Conservation (phyloP, 2,113 vertebrate genomes). For the Platichthys stellatus region DNA sequence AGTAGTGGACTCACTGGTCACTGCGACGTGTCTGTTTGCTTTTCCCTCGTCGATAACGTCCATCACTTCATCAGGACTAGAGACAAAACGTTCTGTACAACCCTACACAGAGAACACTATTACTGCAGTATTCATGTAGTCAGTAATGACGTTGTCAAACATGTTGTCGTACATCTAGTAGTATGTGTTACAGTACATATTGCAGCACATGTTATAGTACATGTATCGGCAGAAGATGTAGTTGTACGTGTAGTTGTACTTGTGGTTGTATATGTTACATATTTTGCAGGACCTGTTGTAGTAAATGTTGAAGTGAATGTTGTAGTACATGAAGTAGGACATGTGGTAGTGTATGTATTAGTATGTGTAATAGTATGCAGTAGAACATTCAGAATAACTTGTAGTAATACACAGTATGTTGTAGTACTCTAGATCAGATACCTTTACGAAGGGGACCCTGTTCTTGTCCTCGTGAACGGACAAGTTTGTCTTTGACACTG, state of each 20-base stretch:
- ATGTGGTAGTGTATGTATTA: too few relatives aligned
- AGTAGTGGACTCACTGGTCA: constrained; percentile 86
- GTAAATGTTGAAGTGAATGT: too few relatives aligned
- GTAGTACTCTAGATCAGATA: constrained; percentile 39
- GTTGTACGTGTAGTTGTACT: too few relatives aligned
- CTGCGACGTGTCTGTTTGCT: constrained; percentile 94
- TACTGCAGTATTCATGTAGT: neutral
- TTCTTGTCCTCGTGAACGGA: constrained; percentile 95
- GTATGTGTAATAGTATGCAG: too few relatives aligned
- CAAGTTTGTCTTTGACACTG: constrained; percentile 94
- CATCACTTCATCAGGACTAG: constrained; percentile 96
- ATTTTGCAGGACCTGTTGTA: too few relatives aligned
- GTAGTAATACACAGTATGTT: neutral
- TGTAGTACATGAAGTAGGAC: too few relatives aligned
- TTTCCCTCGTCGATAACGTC: constrained; percentile 98
- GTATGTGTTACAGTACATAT: too few relatives aligned
- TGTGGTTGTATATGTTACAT: too few relatives aligned
- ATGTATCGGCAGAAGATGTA: too few relatives aligned
- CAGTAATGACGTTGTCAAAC: neutral
- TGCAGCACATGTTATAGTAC: too few relatives aligned
- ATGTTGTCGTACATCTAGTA: neutral
- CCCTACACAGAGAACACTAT: constrained; percentile 79
- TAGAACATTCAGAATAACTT: too few relatives aligned
- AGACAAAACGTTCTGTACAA: constrained; percentile 96
- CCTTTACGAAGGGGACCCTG: constrained; percentile 94